Percentiles rank a stretch among this genome's conserved stretches.
Evolutionary conservation across 2,888 invertebrate genomes (phyloP).

Genomic region (Rhabditophanes sp.): DNA sequence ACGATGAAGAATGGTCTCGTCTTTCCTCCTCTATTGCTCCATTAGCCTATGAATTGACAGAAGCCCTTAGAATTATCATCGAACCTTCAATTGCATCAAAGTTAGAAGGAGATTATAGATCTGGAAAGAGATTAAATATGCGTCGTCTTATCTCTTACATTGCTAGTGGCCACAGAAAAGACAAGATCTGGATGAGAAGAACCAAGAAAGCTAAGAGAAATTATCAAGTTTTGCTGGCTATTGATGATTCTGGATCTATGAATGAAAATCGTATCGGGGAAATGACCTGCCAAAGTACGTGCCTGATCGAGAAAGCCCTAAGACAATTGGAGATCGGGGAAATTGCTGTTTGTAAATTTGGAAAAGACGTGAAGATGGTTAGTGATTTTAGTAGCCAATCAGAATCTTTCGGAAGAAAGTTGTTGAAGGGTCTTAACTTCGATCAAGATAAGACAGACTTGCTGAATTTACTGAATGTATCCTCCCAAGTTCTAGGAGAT

Average conservation of each 20-base stretch:
- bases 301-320: slow-evolving; percentile 70
- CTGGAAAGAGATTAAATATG: slow-evolving; percentile 93
- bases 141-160: slow-evolving; percentile 92
- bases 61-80: slow-evolving; percentile 75
- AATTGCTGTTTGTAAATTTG: slow-evolving; percentile 75
- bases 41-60: slow-evolving; percentile 70
- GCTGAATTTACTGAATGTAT: slow-evolving; percentile 15
- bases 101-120: slow-evolving; percentile 80
- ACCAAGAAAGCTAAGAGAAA: slow-evolving; percentile 85
- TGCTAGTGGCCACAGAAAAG: slow-evolving; percentile 93
- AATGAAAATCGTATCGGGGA: slow-evolving; percentile 53
- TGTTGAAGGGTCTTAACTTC: slow-evolving; percentile 56
- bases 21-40: slow-evolving; percentile 28
- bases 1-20: slow-evolving; percentile 19
- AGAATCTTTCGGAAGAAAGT: slow-evolving; percentile 53
- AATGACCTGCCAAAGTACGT: slow-evolving; percentile 80
- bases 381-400: slow-evolving; percentile 72
- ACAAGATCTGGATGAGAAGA: slow-evolving; percentile 91
- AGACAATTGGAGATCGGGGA: slow-evolving; percentile 83
- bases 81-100: slow-evolving; percentile 86
- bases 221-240: slow-evolving; percentile 83
- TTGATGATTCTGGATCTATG: slow-evolving; percentile 75
- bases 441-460: slow-evolving; percentile 64
- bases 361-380: slow-evolving; percentile 65
- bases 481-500: slow-evolving; percentile 8